phyloP scores from a whole-genome alignment of 2,888 invertebrate genomes.

The Andrena dorsata region DNA sequence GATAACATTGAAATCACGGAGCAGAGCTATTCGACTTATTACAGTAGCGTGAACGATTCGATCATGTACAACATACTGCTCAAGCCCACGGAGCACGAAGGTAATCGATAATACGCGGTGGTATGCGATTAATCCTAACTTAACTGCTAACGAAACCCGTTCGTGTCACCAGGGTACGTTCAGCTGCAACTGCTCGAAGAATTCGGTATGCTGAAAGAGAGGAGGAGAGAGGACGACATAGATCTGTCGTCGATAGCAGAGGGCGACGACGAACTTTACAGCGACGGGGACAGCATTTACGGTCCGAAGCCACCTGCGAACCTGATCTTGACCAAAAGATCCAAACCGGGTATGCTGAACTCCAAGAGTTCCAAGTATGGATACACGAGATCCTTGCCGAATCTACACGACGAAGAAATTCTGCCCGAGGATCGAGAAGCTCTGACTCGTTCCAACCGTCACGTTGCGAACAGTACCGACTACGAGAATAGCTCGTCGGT shows the following conservation, averaged over 20 bases:
- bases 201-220: slow-evolving; percentile 50
- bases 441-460: slow-evolving; percentile 6
- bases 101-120: slow-evolving; percentile 64
- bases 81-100: slow-evolving; percentile 77
- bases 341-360: background rate
- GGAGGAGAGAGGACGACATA: slow-evolving; percentile 31
- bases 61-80: slow-evolving; percentile 88
- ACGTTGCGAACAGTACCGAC: slow-evolving; percentile 42
- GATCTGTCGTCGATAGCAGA: slow-evolving; percentile 71
- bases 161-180: slow-evolving; percentile 86
- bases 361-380: background rate
- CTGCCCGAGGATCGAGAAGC: slow-evolving; percentile 45
- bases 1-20: slow-evolving; percentile 91
- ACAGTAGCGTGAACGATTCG: slow-evolving; percentile 87
- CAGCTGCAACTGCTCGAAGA: slow-evolving; percentile 87
- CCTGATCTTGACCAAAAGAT: background rate
- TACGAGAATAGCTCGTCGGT: slow-evolving; percentile 55
- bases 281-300: slow-evolving; percentile 74
- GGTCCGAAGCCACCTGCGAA: slow-evolving; percentile 35
- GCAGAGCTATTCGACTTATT: slow-evolving; percentile 87
- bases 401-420: slow-evolving; percentile 81
- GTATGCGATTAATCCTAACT: background rate
- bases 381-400: slow-evolving; percentile 61
- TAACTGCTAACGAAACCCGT: background rate
- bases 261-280: slow-evolving; percentile 73